Base-by-base conservation (phyloP, 2,888 invertebrate genomes). In the Drosophila robusta region DNA sequence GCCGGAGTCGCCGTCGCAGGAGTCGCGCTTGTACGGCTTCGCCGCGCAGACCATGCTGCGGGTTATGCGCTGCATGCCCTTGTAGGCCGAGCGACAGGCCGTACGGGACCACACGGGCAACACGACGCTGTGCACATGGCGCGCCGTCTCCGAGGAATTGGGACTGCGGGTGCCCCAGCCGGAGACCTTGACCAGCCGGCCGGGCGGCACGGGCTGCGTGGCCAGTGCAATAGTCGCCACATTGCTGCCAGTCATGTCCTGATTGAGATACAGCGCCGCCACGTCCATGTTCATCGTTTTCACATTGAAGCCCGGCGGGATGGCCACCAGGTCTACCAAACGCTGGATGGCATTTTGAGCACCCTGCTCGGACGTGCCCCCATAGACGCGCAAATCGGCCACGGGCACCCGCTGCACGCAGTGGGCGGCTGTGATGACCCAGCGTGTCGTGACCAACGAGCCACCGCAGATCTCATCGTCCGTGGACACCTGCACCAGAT, bases 1-100 rank as follows among this genome's bases (percentile, higher is more conserved):
- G 22, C 92, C 92, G 0, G 92, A 92, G 71, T 91, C 91, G 0
- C 91, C 92, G 16, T 72, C 70, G 42, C 92, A 91, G n/a, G 91
- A 85, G 67, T 91, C 91, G n/a, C 75, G 84, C 3, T 47, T 55
- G 26, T 69, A 80, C 0, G 75, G 54, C 32, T 72, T 78, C 0
- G 75, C 56, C 0, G 91, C 90, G 56, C 91, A 91, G 12, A 90
- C 65, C 91, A 92, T 91, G 38, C 86, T 79, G 1, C 75, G 62
- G 1, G 81, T 89, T 12, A 91, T 80, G 0, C 32, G 18, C 4
- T 69, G 74, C n/a, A 56, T 38, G n/a, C 64, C 72, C 5, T 50
- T 70, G 24, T 78, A 89, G 5, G 50, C 45, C 0, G 34, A 4
- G 2, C 63, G 60, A 24, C 89, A 89, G 12, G 70, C 57, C 0